Evolutionary conservation across 1,140 invertebrate genomes (phyloP), one percentile per base, ranked within the genome.

Genomic region (Atta colombica): DNA sequence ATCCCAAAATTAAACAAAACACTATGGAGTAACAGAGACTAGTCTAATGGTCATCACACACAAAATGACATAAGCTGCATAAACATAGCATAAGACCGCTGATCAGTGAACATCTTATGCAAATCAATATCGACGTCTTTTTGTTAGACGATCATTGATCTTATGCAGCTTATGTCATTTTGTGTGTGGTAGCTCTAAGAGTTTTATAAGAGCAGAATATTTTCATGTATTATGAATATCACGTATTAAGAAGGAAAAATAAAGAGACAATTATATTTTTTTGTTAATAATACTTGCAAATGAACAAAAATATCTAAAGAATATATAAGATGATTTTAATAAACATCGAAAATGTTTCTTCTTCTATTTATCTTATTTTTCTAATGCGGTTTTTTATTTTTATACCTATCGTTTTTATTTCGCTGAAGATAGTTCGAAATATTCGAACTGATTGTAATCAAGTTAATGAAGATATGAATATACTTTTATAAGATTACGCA

Each of bases 1-100:
- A 61, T 72, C 14, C 35, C 3, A 74, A 82, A 74, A 74, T 60
- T 82, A 61, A 74, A 82, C n/a, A 49, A 72, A 58, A 39, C 25
- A 69, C 10, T 39, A 55, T 16, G 14, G 0, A 69, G 31, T 31
- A 58, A 35, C 51, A 69, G 31, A 69, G 31, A 39, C 68, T 68
- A 68, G 8, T 25, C 14, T 16, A 72, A 39, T 0, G 6, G 7
- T 0, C 35, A 39, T 39, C 35, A 39, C 35, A 35, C 6, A 39
- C 35, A 8, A 39, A 7, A 39, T 8, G 6, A 8, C 35, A 39
- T 39, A 39, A 39, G 35, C 6, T 39, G 7, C 35, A 39, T 39
- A 39, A 39, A 7, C 6, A 39, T 39, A 39, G 35, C 7, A 8
- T 39, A 39, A 39, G 35, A 39, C 1, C 35, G 7, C 35, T 39